Conservation (phyloP, 2,113 vertebrate genomes). For the Spea multiplicata region DNA sequence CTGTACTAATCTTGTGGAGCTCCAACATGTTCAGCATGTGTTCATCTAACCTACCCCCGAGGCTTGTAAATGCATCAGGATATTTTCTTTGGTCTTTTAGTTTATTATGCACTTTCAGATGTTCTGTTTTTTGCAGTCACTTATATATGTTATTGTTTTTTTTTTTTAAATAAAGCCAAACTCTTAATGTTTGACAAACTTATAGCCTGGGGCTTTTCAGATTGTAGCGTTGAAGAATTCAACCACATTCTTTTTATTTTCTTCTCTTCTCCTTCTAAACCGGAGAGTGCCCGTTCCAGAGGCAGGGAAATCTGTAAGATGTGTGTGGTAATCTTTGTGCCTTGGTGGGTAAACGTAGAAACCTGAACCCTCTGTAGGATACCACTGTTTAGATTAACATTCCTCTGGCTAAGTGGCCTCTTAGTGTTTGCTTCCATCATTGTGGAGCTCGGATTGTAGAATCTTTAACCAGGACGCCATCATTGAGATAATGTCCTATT, state of each 20-base stretch:
- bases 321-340: background rate
- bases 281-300: background rate
- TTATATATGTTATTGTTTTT: conserved; percentile 15
- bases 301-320: background rate
- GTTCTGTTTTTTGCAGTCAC: conserved; percentile 12
- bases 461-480: too few relatives aligned
- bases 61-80: conserved; percentile 19
- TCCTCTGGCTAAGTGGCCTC: background rate
- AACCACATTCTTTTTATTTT: background rate
- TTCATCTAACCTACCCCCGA: background rate
- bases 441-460: too few relatives aligned
- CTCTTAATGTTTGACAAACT: conserved; percentile 22
- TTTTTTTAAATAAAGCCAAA: conserved; percentile 12
- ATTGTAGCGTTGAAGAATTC: conserved; percentile 17
- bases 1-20: background rate
- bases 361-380: background rate
- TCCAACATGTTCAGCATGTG: background rate
- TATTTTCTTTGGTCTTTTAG: conserved; percentile 15
- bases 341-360: background rate
- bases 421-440: too few relatives aligned
- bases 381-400: background rate
- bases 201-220: conserved; percentile 10
- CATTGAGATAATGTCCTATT: too few relatives aligned
- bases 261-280: background rate
- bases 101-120: conserved; percentile 7